Percentiles rank a stretch among this genome's conserved stretches.
These are phyloP conservation scores for Oryzias javanicus DNA, from an alignment of 2,113 vertebrate genomes.

Conservation along the genomic window DNA sequence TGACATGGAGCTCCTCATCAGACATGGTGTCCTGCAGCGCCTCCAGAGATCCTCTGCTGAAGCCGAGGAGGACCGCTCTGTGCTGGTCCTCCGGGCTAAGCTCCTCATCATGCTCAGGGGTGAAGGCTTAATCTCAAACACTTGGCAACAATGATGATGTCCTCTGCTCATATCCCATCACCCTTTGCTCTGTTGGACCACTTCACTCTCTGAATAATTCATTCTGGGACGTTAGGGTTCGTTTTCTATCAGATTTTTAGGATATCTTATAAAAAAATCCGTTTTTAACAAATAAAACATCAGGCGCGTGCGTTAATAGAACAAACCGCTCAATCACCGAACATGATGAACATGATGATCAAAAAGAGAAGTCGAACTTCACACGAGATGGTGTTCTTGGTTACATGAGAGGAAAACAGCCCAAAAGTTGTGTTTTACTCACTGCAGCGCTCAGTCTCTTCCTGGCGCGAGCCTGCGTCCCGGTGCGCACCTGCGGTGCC, in stretches of 20 bases:
- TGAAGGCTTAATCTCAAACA: slow-evolving; percentile 5
- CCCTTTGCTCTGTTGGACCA: too few relatives aligned
- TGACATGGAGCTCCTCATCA: slow-evolving; percentile 32
- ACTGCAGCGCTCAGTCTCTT: slow-evolving; percentile 25
- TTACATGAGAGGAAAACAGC: slow-evolving; percentile 1
- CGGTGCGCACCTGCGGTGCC: slow-evolving; percentile 9
- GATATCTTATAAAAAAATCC: neutral
- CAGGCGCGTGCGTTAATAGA: too few relatives aligned
- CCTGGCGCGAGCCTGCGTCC: slow-evolving; percentile 9
- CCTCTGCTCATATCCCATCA: neutral
- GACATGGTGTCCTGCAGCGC: slow-evolving; percentile 41
- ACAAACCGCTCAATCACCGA: too few relatives aligned
- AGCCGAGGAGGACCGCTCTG: slow-evolving; percentile 21
- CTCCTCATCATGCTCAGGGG: slow-evolving; percentile 13
- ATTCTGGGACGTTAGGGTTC: too few relatives aligned
- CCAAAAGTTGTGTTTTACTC: slow-evolving; percentile 51
- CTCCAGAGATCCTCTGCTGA: neutral
- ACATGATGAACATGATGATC: too few relatives aligned
- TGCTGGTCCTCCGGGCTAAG: slow-evolving; percentile 51
- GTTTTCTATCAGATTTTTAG: too few relatives aligned
- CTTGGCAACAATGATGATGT: slow-evolving; percentile 1
- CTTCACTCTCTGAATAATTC: too few relatives aligned
- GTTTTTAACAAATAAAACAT: too few relatives aligned
- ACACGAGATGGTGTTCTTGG: neutral
- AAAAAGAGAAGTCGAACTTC: too few relatives aligned